phyloP scores from a whole-genome alignment of 2,888 invertebrate genomes.

The Imbricaverruca yamaguchii region DNA sequence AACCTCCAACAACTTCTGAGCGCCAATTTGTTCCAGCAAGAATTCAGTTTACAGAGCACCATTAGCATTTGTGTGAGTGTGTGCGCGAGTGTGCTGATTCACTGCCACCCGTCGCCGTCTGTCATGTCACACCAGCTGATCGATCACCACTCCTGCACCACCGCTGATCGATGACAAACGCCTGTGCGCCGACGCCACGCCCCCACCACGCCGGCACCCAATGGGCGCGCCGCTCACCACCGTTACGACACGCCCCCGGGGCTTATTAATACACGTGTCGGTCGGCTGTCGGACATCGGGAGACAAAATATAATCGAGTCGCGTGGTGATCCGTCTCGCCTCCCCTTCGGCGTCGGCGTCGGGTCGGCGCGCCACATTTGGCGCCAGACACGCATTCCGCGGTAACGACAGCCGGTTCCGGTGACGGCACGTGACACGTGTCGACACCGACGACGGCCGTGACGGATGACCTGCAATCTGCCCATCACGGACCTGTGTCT shows the following conservation, averaged over 20 bases:
- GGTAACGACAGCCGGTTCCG: background rate
- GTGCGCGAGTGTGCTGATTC: background rate
- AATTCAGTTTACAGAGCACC: too few relatives aligned
- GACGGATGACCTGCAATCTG: too few relatives aligned
- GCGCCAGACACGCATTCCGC: background rate
- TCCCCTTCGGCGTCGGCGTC: background rate
- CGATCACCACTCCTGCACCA: background rate
- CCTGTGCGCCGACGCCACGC: background rate
- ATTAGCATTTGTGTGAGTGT: background rate
- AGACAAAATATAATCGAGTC: background rate
- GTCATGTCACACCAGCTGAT: background rate
- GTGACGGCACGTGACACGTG: background rate
- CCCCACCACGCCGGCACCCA: background rate
- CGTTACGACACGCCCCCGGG: constrained; percentile 10
- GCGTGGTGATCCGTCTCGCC: background rate
- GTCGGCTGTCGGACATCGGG: background rate
- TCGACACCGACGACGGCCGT: too few relatives aligned
- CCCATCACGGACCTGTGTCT: too few relatives aligned
- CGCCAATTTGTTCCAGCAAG: too few relatives aligned
- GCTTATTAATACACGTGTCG: constrained; percentile 18
- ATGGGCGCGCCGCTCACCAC: background rate
- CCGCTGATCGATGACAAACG: background rate
- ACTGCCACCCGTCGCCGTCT: background rate
- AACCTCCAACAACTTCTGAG: too few relatives aligned
- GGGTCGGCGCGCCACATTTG: background rate